Evolutionary conservation across 2,888 invertebrate genomes (phyloP).

Genomic region (Crioceris asparagi): DNA sequence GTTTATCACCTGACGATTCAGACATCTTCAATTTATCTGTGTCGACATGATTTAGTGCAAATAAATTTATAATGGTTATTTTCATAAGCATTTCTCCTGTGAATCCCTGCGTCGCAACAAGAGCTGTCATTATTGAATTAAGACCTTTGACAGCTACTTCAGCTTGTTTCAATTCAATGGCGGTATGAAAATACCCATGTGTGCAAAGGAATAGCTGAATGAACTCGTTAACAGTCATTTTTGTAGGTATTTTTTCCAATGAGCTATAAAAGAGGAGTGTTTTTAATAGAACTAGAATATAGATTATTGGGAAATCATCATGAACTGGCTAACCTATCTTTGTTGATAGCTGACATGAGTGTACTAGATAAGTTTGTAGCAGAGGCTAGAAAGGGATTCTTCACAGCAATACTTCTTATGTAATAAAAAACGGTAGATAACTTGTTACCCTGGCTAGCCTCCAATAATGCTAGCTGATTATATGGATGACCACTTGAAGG

Average conservation of each 20-base stretch:
- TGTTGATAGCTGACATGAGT: conserved; percentile 45
- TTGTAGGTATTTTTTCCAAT: conserved; percentile 43
- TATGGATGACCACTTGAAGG: conserved; percentile 79
- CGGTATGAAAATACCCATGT: conserved; percentile 46
- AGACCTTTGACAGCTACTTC: conserved; percentile 51
- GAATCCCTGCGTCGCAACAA: conserved; percentile 69
- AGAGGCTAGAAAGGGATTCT: conserved; percentile 78
- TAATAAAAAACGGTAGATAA: conserved; percentile 80
- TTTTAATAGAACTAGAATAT: neutral
- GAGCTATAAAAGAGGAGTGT: conserved; percentile 26
- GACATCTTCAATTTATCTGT: conserved; percentile 36
- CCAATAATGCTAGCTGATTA: conserved; percentile 75
- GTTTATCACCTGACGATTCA: conserved; percentile 47
- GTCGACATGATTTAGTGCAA: conserved; percentile 52
- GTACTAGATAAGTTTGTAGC: conserved; percentile 69
- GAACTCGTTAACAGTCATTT: conserved; percentile 49
- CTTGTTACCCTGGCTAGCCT: conserved; percentile 70
- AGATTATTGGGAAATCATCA: neutral
- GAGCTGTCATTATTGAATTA: conserved; percentile 59
- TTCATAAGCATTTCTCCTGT: conserved; percentile 62
- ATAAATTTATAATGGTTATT: conserved; percentile 68
- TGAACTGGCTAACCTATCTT: conserved; percentile 33
- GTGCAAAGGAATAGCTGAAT: conserved; percentile 50
- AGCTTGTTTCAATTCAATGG: conserved; percentile 49
- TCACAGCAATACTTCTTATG: conserved; percentile 70